These are phyloP conservation scores for Bubalus kerabau DNA, from an alignment of 2,113 vertebrate species.

Conservation along the genomic window DNA sequence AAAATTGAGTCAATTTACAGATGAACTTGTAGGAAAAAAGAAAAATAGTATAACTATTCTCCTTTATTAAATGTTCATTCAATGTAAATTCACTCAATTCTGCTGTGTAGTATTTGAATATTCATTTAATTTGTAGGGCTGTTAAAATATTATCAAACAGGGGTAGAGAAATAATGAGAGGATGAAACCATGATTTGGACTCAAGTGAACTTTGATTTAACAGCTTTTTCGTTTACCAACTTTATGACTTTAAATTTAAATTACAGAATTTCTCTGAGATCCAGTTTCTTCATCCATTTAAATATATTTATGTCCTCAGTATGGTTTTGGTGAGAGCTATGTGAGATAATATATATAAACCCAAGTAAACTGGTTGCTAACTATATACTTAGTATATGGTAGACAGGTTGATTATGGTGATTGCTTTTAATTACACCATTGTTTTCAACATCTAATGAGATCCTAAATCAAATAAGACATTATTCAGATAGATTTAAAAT, in stretches of 20 bases:
- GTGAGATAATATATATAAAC: neutral
- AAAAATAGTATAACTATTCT: neutral
- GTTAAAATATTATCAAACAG: neutral
- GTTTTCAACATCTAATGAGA: neutral
- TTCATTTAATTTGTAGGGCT: neutral
- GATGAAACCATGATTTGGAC: neutral
- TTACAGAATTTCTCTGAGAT: neutral
- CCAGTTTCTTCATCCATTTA: neutral
- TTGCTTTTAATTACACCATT: neutral
- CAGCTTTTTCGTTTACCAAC: neutral
- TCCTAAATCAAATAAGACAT: neutral
- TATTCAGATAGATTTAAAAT: neutral
- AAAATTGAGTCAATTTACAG: neutral
- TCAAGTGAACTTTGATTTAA: constrained; percentile 3
- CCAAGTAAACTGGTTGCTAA: neutral
- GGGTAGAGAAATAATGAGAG: neutral
- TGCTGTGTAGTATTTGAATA: neutral
- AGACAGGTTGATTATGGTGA: neutral
- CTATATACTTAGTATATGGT: neutral
- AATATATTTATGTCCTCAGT: neutral
- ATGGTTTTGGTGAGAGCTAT: neutral
- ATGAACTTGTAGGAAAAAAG: neutral
- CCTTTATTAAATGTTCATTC: neutral
- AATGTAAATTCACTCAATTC: neutral
- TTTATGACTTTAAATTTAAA: neutral